A percentile compares a stretch with the other conserved stretches of the same genome.
These are phyloP conservation scores for Trypoxylus dichotomus DNA, from an alignment of 1,140 invertebrate genomes.

Conservation along the genomic window DNA sequence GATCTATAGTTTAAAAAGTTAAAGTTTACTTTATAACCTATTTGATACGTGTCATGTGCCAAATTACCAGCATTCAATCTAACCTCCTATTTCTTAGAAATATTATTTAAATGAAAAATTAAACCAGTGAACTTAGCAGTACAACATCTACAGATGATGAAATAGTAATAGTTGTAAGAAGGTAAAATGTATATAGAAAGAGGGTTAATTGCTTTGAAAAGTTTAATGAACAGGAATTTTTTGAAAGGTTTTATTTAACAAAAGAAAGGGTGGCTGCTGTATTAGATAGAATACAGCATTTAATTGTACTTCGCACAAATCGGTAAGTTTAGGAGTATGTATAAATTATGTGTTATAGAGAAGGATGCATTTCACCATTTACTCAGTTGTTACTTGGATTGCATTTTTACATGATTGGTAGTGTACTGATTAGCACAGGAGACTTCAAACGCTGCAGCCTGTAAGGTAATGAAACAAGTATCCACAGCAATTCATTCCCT, in stretches of 20 bases:
- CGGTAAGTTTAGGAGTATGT: neutral
- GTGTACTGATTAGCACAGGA: neutral
- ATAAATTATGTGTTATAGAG: neutral
- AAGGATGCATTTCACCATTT: neutral
- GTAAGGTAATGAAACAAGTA: conserved; percentile 5
- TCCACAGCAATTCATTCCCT: neutral
- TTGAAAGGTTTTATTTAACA: neutral
- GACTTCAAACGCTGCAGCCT: conserved; percentile 29
- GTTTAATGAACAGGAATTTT: no score
- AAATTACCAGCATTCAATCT: no score
- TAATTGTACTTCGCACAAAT: neutral
- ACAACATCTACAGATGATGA: no score
- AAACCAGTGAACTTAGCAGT: no score
- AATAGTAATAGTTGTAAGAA: no score
- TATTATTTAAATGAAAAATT: no score
- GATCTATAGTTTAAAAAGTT: no score
- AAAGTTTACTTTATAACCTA: no score
- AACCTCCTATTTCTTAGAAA: no score
- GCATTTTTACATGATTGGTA: neutral
- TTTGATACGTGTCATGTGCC: no score
- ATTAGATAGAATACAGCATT: neutral
- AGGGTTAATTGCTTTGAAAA: no score
- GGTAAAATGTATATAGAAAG: no score
- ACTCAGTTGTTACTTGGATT: neutral
- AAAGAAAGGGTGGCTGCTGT: neutral